Conservation (phyloP, 2,888 invertebrate species). For the Herminia tarsipennalis region DNA sequence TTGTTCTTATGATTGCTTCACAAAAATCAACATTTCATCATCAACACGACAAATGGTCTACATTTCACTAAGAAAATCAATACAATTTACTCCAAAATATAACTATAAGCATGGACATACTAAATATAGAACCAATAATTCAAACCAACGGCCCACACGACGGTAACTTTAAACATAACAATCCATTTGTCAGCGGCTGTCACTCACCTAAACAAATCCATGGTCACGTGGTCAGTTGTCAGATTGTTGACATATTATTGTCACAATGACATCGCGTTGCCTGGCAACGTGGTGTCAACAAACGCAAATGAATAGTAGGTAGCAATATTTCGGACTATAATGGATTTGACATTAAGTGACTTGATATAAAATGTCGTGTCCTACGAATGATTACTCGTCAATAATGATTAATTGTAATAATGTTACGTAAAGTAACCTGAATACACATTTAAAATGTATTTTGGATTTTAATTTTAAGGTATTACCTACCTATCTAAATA, state of each 20-base stretch:
- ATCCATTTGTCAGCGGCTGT: constrained; percentile 42
- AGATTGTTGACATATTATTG: constrained; percentile 37
- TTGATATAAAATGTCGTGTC: constrained; percentile 27
- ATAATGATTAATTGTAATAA: too few relatives aligned
- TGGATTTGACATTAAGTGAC: constrained; percentile 30
- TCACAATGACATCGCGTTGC: constrained; percentile 50
- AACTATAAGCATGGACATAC: too few relatives aligned
- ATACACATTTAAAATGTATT: too few relatives aligned
- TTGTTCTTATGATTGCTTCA: too few relatives aligned
- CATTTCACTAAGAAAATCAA: too few relatives aligned
- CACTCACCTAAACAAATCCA: constrained; percentile 51
- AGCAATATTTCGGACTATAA: constrained; percentile 43
- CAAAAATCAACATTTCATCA: too few relatives aligned
- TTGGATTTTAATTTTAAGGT: too few relatives aligned
- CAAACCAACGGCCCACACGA: constrained; percentile 13
- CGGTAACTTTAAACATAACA: constrained; percentile 42
- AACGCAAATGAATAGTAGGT: constrained; percentile 44
- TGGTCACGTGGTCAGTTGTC: constrained; percentile 45
- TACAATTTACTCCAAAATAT: too few relatives aligned
- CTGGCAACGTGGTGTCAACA: constrained; percentile 48
- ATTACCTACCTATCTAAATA: too few relatives aligned
- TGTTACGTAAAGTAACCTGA: too few relatives aligned
- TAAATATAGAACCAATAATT: constrained; percentile 8
- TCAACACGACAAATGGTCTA: too few relatives aligned
- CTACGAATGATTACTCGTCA: constrained; percentile 33